These are phyloP conservation scores for Xenotilapia leptura DNA, from an alignment of 2,113 vertebrate species.

Conservation along the genomic window DNA sequence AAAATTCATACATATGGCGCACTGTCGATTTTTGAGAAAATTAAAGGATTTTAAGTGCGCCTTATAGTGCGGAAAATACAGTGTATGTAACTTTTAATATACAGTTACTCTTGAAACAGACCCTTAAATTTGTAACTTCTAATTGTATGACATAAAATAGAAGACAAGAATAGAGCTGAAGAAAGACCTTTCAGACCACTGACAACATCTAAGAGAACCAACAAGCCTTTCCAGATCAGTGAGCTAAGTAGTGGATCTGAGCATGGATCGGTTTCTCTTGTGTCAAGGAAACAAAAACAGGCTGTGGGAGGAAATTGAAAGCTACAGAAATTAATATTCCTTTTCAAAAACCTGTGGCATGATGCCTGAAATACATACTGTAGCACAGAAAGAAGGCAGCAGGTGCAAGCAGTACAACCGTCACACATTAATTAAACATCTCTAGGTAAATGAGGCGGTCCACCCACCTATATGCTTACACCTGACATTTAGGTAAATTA, in stretches of 20 bases:
- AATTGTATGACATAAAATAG: neutral
- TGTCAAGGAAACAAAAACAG: neutral
- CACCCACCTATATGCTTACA: constrained; percentile 4
- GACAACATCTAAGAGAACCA: neutral
- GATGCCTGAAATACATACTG: neutral
- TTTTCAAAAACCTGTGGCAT: neutral
- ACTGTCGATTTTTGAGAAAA: neutral
- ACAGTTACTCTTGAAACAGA: neutral
- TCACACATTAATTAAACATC: constrained; percentile 25
- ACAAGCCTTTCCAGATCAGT: neutral
- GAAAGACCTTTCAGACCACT: neutral
- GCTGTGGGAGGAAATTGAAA: neutral
- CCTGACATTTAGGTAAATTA: constrained; percentile 26
- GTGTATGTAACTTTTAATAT: neutral
- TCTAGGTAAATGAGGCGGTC: neutral
- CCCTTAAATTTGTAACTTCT: neutral
- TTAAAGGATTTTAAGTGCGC: neutral
- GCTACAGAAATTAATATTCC: neutral
- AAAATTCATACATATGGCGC: neutral
- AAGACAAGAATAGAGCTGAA: neutral
- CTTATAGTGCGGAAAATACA: neutral
- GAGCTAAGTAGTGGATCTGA: neutral
- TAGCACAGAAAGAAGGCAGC: neutral
- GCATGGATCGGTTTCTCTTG: neutral
- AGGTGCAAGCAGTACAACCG: neutral